phyloP scores from a whole-genome alignment of 2,113 vertebrate genomes.

The Galemys pyrenaicus region DNA sequence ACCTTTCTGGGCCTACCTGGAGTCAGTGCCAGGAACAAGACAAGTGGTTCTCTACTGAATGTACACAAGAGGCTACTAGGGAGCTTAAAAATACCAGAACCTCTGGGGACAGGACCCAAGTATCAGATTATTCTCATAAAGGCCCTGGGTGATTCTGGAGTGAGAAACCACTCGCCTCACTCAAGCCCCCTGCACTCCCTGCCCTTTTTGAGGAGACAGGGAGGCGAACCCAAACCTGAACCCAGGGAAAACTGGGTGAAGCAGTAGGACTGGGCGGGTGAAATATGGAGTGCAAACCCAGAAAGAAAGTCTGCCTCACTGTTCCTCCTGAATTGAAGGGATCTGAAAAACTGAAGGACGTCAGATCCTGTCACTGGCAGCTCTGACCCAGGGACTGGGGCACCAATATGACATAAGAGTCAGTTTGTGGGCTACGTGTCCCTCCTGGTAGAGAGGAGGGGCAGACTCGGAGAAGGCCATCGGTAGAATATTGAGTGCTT shows the following conservation, averaged over 20 bases:
- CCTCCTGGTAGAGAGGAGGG: background rate
- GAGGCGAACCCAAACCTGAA: background rate
- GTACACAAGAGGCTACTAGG: background rate
- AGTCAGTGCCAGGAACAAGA: background rate
- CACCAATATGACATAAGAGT: background rate
- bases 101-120: background rate
- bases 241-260: background rate
- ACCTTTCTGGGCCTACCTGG: background rate
- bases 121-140: background rate
- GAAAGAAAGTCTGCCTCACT: background rate
- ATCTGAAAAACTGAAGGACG: background rate
- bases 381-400: background rate
- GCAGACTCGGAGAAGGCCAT: background rate
- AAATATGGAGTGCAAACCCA: background rate
- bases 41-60: background rate
- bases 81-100: conserved; percentile 9
- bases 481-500: conserved; percentile 42
- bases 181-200: background rate
- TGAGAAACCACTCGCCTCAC: background rate
- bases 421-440: background rate
- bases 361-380: background rate
- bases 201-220: background rate
- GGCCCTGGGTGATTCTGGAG: background rate
- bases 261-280: background rate
- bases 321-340: background rate